Evolutionary conservation across 2,888 invertebrate species (phyloP), one percentile per base, ranked within the genome.

Genomic region (Alloscopus bannaensis): DNA sequence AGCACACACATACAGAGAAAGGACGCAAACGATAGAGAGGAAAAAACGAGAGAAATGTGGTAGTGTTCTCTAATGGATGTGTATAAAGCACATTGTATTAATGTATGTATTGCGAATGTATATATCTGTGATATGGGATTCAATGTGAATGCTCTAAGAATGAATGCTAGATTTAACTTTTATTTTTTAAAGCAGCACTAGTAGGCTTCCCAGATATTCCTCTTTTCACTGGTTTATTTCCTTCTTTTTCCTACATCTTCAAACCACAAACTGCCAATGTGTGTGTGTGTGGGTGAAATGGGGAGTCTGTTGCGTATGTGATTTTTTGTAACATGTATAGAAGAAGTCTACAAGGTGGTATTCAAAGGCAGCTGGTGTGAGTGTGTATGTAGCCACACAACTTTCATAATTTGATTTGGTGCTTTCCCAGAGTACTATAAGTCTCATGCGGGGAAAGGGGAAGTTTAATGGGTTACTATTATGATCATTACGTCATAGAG

Each of bases 81-180:
- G n/a, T n/a, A n/a, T n/a, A n/a, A n/a, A n/a, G n/a, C n/a, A n/a
- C n/a, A n/a, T n/a, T n/a, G n/a, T n/a, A n/a, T n/a, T n/a, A n/a
- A n/a, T n/a, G n/a, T n/a, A n/a, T n/a, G n/a, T n/a, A n/a, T n/a
- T n/a, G n/a, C n/a, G n/a, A n/a, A n/a, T n/a, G 31, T 66, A 65
- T 75, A 66, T 59, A 65, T 66, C 75, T 66, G 59, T 57, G 66
- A 66, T 65, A 75, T 75, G 42, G 50, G 45, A 47, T 47, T 60
- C 22, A 13, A 71, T 18, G 16, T 4, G 28, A n/a, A n/a, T n/a
- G 13, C 20, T 55, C 28, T 20, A 40, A 57, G 26, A 40, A 22
- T 42, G 29, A n/a, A 22, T 40, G 64, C 64, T 77, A 70, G 70
- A 78, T 78, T 69, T 64, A 77, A 69, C 68, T 76, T 62, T 66